Base-by-base conservation (phyloP, 1,140 invertebrate genomes). In the Nasonia giraulti region DNA sequence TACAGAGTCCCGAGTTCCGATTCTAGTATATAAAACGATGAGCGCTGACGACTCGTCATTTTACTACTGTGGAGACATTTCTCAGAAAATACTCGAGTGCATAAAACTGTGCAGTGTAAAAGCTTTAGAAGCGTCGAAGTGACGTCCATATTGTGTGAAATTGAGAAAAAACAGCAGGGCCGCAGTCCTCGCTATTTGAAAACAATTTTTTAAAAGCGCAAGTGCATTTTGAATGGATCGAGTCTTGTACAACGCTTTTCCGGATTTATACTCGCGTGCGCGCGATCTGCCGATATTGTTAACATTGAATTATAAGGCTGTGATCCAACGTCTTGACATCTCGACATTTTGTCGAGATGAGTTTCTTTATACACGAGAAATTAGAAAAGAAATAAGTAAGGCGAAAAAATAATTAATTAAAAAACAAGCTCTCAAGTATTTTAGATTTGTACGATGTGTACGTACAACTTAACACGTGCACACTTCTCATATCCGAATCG, bases 231-330 rank as follows among this genome's bases (percentile, higher is more conserved):
- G 44, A 81, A 81, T 74, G 40, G 27, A 66, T 85, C 23, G 27
- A 44, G 62, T 85, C 78, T 75, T 80, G 83, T 85, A 81, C 73
- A 85, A 81, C 78, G 78, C 69, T 14, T 84, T 47, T 33, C 69
- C 23, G 37, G 47, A 85, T 81, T 27, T 80, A 85, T 69, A 69
- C 40, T 76, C 73, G 71, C 50, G 74, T 76, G 69, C 31, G 79
- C 73, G 23, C 73, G 80, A 85, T 77, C 84, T 85, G 84, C 84
- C 74, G 84, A 78, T 81, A 85, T 82, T 85, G 80, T 82, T 85
- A 79, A 85, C 85, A 86, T 86, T 86, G 80, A 86, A 86, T 86
- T 86, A 82, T 82, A 82, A 86, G 85, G 85, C 85, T 86, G 85
- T 86, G 85, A 86, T 86, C 80, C 47, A 79, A 82, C 80, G 68